Evolutionary conservation across 2,888 invertebrate genomes (phyloP).

Genomic region (Cheilosia variabilis): DNA sequence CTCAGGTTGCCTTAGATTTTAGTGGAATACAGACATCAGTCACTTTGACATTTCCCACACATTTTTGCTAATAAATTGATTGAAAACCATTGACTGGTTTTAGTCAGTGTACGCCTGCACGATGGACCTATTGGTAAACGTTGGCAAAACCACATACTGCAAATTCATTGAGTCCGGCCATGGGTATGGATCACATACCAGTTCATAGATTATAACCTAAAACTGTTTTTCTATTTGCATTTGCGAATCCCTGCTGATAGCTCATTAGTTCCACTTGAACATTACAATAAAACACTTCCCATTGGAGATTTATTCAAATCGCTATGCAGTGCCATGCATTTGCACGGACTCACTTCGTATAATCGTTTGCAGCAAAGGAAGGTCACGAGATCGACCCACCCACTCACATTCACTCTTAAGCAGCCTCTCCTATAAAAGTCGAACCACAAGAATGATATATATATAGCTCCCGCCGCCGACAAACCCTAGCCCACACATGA

Average conservation of each 20-base stretch:
- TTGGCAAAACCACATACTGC: too few relatives aligned
- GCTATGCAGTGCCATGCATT: neutral
- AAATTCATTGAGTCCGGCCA: too few relatives aligned
- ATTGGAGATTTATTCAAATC: conserved; percentile 8
- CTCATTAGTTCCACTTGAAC: conserved; percentile 16
- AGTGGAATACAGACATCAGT: too few relatives aligned
- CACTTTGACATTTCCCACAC: too few relatives aligned
- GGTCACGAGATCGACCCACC: conserved; percentile 44
- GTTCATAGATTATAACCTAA: too few relatives aligned
- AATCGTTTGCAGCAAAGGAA: conserved; percentile 37
- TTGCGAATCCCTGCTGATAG: conserved; percentile 40
- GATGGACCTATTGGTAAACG: too few relatives aligned
- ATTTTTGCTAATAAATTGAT: too few relatives aligned
- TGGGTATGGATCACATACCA: too few relatives aligned
- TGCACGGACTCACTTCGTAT: neutral
- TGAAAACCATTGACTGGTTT: too few relatives aligned
- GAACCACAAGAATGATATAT: conserved; percentile 23
- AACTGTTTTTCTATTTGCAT: too few relatives aligned
- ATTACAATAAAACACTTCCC: conserved; percentile 24
- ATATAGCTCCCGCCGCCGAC: neutral
- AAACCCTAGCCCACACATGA: neutral
- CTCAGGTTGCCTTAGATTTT: too few relatives aligned
- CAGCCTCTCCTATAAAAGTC: neutral
- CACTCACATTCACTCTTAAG: neutral
- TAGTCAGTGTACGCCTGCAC: too few relatives aligned